Conservation (phyloP, 2,797 vertebrate species). For the Aldrovandia affinis region DNA sequence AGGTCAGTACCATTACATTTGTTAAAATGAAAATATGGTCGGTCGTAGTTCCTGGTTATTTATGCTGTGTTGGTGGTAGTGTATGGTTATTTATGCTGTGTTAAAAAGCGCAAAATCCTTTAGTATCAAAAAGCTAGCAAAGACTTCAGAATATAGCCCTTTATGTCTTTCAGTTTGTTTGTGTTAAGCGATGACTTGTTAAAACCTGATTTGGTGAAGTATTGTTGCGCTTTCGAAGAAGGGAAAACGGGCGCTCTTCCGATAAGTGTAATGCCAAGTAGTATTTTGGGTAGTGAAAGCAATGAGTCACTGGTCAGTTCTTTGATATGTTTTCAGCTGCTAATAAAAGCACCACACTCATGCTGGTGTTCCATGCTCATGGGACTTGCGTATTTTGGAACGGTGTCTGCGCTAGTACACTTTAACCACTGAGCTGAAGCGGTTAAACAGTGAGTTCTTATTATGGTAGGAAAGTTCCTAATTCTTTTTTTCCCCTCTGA, state of each 20-base stretch:
- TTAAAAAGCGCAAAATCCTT: background rate
- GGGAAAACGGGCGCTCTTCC: background rate
- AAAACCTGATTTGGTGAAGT: background rate
- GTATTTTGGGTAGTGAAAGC: slow-evolving; percentile 61
- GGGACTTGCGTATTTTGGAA: background rate
- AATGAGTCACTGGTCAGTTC: slow-evolving; percentile 54
- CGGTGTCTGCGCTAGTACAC: background rate
- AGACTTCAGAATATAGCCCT: background rate
- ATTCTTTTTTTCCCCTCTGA: too few species aligned
- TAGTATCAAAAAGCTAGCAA: background rate
- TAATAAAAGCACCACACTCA: slow-evolving; percentile 50
- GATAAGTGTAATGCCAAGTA: slow-evolving; percentile 26
- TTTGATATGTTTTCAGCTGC: slow-evolving; percentile 44
- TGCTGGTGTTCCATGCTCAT: background rate
- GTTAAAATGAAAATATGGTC: background rate
- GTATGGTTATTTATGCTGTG: too few species aligned
- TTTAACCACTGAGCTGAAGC: background rate
- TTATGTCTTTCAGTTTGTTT: background rate
- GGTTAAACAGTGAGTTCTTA: slow-evolving; percentile 13
- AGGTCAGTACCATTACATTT: background rate
- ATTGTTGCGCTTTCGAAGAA: background rate
- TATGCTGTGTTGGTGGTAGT: background rate
- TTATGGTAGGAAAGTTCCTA: background rate
- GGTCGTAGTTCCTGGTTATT: background rate
- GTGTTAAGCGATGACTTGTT: background rate